These are phyloP conservation scores for Pycnonotus jocosus DNA, from an alignment of 2,113 vertebrate genomes.

Conservation along the genomic window DNA sequence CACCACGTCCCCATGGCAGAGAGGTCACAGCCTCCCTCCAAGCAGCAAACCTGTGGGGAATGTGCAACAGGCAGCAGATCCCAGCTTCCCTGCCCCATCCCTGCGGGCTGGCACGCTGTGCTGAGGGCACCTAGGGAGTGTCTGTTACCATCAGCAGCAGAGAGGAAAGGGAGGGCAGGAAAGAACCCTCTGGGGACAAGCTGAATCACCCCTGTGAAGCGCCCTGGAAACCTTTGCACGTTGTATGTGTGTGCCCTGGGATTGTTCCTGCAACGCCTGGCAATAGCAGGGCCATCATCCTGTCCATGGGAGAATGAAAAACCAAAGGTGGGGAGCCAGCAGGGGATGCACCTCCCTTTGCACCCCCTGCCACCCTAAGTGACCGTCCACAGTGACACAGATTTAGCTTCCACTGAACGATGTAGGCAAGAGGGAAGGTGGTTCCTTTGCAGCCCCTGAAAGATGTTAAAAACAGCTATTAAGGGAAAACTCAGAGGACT, in stretches of 20 bases:
- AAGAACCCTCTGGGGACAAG: conserved; percentile 19
- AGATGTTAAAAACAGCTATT: not conserved
- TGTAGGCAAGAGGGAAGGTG: not conserved
- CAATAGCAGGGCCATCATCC: not conserved
- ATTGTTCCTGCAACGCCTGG: not conserved
- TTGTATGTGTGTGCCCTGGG: not conserved
- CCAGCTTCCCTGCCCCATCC: not conserved
- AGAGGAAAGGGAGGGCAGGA: not conserved
- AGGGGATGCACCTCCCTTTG: not conserved
- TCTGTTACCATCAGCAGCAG: not conserved
- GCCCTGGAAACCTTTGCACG: not conserved
- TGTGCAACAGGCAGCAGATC: not conserved
- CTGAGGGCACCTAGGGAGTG: not conserved
- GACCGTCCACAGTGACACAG: not conserved
- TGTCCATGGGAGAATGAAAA: not conserved
- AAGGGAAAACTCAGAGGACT: not conserved
- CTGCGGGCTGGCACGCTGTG: fast-evolving
- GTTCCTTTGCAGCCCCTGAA: not conserved
- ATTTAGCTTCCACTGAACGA: not conserved
- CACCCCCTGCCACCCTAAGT: not conserved
- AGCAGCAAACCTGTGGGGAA: not conserved
- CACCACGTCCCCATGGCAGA: fast-evolving
- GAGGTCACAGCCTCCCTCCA: not conserved
- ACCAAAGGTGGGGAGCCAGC: not conserved
- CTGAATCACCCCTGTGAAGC: not conserved